These are phyloP conservation scores for Nematopogon swammerdamellus DNA, from an alignment of 2,888 invertebrate genomes.

Conservation along the genomic window DNA sequence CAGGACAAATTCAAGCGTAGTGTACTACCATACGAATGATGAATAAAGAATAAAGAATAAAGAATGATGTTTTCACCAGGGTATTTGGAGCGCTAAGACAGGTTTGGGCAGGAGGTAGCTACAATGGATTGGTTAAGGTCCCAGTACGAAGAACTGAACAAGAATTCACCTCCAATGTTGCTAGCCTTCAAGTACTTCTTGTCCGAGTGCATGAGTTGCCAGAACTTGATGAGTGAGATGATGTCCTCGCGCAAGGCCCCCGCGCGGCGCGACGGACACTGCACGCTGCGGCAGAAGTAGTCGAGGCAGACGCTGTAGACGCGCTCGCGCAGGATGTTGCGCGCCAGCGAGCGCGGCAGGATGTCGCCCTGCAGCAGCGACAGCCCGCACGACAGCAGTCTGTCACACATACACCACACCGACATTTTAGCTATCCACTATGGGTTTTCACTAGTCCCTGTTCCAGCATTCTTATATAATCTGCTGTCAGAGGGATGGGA, in stretches of 20 bases:
- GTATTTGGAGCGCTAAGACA: too few species aligned
- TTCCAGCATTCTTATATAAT: too few species aligned
- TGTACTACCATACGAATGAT: too few species aligned
- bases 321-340: constrained; percentile 91
- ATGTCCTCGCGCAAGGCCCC: constrained; percentile 86
- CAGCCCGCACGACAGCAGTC: constrained; percentile 86
- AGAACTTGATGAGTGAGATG: constrained; percentile 84
- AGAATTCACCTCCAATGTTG: constrained; percentile 72
- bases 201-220: constrained; percentile 93
- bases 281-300: constrained; percentile 90
- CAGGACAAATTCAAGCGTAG: too few species aligned
- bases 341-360: constrained; percentile 77
- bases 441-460: too few species aligned
- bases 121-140: too few species aligned
- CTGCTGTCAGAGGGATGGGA: too few species aligned
- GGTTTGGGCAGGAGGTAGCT: too few species aligned
- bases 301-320: constrained; percentile 94
- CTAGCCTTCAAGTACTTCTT: constrained; percentile 86
- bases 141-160: too few species aligned
- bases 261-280: constrained; percentile 79
- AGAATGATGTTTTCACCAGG: too few species aligned
- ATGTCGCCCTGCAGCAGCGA: constrained; percentile 93
- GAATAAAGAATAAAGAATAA: too few species aligned
- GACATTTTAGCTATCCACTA: too few species aligned
- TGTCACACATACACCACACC: constrained; percentile 21